Conservation (phyloP, 1,140 invertebrate species). For the Vanessa atalanta region DNA sequence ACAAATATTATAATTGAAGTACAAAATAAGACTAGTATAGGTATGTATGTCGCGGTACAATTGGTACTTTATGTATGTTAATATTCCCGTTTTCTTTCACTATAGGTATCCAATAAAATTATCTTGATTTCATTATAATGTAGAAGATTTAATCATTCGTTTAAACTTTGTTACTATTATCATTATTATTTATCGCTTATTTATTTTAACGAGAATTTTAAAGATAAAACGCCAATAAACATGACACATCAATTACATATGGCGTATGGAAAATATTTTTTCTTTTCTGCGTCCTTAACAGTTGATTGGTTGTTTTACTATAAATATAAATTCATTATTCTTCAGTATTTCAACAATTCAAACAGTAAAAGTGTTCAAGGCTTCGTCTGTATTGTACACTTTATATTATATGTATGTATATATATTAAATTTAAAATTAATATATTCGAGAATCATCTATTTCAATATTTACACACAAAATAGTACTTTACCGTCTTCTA, state of each 20-base stretch:
- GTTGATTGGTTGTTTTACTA: slow-evolving; percentile 29
- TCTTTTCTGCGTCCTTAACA: slow-evolving; percentile 11
- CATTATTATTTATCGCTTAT: slow-evolving; percentile 28
- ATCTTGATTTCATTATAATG: slow-evolving; percentile 18
- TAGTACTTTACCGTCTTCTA: not conserved
- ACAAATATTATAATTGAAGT: no score
- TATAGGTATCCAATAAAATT: not conserved
- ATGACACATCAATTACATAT: slow-evolving; percentile 34
- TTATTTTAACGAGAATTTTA: slow-evolving; percentile 35
- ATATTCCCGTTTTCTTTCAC: not conserved
- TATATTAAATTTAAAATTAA: not conserved
- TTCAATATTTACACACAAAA: not conserved
- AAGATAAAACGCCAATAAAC: slow-evolving; percentile 36
- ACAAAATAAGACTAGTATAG: no score
- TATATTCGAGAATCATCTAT: no score
- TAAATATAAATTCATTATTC: slow-evolving; percentile 30
- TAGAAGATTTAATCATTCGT: slow-evolving; percentile 17
- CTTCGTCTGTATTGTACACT: not conserved
- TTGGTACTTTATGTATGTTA: no score
- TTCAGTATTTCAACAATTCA: slow-evolving; percentile 19
- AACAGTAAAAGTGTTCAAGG: slow-evolving; percentile 18
- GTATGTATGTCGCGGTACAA: no score
- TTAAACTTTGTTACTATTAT: slow-evolving; percentile 23
- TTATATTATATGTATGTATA: slow-evolving; percentile 3
- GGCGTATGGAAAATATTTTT: slow-evolving; percentile 20